Evolutionary conservation across 2,113 vertebrate species (phyloP).

Genomic region (Lagopus muta): DNA sequence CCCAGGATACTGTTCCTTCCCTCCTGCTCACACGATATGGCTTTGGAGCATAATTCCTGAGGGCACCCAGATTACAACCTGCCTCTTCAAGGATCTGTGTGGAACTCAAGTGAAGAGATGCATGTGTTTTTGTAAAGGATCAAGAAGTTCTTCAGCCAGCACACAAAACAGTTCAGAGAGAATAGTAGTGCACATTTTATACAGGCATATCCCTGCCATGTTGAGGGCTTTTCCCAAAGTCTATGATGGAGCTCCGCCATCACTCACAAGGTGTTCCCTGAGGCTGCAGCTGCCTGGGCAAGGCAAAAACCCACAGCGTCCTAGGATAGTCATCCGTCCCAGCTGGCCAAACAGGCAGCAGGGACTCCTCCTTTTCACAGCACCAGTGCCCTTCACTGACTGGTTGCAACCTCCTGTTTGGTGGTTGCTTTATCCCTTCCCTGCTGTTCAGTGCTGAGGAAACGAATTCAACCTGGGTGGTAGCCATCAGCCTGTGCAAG

Average conservation of each 20-base stretch:
- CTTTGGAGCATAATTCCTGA: background rate
- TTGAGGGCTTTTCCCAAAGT: background rate
- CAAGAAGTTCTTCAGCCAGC: background rate
- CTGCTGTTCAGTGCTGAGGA: background rate
- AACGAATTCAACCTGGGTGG: background rate
- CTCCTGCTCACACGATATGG: rapidly evolving
- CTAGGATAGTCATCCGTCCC: background rate
- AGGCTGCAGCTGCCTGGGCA: background rate
- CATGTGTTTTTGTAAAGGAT: background rate
- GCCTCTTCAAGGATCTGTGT: background rate
- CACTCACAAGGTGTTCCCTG: background rate
- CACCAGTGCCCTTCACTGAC: background rate
- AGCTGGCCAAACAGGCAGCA: background rate
- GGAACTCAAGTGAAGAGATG: background rate
- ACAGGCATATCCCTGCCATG: background rate
- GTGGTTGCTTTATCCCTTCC: background rate
- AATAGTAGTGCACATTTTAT: background rate
- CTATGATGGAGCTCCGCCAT: background rate
- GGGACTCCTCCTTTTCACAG: background rate
- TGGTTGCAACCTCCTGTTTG: background rate
- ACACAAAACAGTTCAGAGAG: background rate
- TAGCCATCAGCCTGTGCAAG: background rate
- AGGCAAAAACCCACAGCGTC: background rate
- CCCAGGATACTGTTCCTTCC: background rate
- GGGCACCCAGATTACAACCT: background rate